Evolutionary conservation across 2,888 invertebrate genomes (phyloP), one percentile per base, ranked within the genome.

Genomic region (Torymus aiolomorphi): DNA sequence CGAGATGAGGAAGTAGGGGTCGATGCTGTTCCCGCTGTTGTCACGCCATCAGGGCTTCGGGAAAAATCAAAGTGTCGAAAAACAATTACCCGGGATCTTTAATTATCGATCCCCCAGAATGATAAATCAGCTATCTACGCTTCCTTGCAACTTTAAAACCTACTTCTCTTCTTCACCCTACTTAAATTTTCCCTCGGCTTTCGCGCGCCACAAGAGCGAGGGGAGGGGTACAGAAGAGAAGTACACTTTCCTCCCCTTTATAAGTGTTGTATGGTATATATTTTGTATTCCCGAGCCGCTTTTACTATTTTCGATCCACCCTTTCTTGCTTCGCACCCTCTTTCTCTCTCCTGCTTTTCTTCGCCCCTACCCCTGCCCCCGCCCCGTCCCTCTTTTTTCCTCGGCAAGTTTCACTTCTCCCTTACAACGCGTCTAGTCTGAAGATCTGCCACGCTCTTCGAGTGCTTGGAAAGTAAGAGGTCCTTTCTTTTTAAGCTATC

Each of bases 81-180:
- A 79, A 82, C 81, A 83, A 83, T 84, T 84, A 84, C 81, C 8
- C 31, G 71, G 80, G 61, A 80, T 81, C 82, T 79, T 31, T 80
- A 83, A 83, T 82, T 82, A 82, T 83, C 77, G 75, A 78, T 77
- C 70, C 57, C 31, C 20, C n/a, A 8, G 61, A 20, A 52, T 31
- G 13, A 61, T 54, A 42, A 62, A 62, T 67, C 66, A 63, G 73
- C 76, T 76, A 67, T 73, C 61, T 70, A 73, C 70, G 51, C 67
- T 57, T 69, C 59, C 31, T 66, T 49, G 11, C 24, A 18, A 16
- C 16, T 31, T 66, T 31, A 31, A 31, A 31, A 31, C 14, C 16
- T 52, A 20, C 54, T 59, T 71, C 14, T 49, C 56, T 42, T 69
- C 42, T 49, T 20, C 2, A 42, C 16, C 52, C 5, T 18, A 13